These are phyloP conservation scores for Podocnemis expansa DNA, from an alignment of 2,113 vertebrate genomes.

Conservation along the genomic window DNA sequence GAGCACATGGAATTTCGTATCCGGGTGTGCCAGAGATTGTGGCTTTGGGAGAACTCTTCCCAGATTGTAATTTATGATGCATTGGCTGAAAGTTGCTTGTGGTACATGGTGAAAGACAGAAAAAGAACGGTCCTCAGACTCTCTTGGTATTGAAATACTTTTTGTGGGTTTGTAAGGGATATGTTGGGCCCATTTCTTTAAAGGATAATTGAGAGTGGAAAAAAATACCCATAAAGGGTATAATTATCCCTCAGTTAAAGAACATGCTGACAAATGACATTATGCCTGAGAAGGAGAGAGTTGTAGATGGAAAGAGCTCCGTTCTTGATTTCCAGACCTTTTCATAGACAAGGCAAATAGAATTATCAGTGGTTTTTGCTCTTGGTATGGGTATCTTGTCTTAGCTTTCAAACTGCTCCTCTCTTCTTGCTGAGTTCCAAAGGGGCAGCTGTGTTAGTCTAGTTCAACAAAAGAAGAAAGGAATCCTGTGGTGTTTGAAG, in stretches of 20 bases:
- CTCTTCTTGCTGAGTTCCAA: neutral
- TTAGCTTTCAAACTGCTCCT: neutral
- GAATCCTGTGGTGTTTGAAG: no score
- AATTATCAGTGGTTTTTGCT: neutral
- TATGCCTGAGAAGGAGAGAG: neutral
- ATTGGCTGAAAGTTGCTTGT: neutral
- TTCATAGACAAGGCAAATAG: neutral
- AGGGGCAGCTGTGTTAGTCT: no score
- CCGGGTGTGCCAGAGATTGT: neutral
- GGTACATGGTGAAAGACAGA: neutral
- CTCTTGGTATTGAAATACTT: neutral
- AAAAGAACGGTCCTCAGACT: no score
- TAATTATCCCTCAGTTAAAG: neutral
- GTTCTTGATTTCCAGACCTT: neutral
- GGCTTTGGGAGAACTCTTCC: neutral
- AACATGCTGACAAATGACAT: neutral
- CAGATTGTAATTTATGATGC: neutral
- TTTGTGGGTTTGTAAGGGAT: neutral
- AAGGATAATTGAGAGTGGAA: neutral
- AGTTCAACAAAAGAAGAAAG: no score
- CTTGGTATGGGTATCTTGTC: neutral
- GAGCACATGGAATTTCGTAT: neutral
- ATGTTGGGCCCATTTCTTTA: neutral
- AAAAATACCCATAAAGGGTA: neutral
- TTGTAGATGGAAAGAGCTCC: neutral